These are phyloP conservation scores for Acanthaster planci DNA, from an alignment of 35 echinoderm and acorn worm species.

Conservation along the genomic window DNA sequence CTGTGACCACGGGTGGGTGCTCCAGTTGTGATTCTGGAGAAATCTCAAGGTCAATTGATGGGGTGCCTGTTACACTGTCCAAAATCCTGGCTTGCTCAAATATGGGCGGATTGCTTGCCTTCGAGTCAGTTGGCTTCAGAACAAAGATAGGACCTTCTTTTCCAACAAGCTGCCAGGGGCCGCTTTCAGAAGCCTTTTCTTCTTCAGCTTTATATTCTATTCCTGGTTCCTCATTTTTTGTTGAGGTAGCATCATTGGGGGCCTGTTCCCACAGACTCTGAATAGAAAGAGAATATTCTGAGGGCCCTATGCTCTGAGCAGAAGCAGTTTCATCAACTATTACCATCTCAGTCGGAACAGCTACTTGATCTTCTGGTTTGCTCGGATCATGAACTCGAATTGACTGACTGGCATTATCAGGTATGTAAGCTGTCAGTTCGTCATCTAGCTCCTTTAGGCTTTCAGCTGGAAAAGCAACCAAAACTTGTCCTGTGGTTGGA, in stretches of 20 bases:
- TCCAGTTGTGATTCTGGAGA: background rate
- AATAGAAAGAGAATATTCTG: background rate
- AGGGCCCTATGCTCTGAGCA: background rate
- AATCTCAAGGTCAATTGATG: background rate
- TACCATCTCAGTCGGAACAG: background rate
- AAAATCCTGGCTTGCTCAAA: background rate
- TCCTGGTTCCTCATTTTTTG: background rate
- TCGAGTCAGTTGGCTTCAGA: background rate
- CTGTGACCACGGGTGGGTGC: background rate
- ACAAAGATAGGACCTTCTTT: slow-evolving; percentile 2
- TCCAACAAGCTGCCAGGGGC: background rate
- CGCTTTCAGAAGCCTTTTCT: background rate
- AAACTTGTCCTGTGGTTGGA: slow-evolving; percentile 52
- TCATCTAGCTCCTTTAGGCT: slow-evolving; percentile 36
- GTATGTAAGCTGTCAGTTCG: slow-evolving; percentile 43
- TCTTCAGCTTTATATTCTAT: background rate
- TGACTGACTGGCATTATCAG: slow-evolving; percentile 33
- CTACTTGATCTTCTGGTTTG: background rate
- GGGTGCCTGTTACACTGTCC: background rate
- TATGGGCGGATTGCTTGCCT: background rate
- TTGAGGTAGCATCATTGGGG: background rate
- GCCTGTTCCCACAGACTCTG: background rate
- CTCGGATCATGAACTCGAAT: slow-evolving; percentile 28
- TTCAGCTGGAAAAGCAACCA: slow-evolving; percentile 42
- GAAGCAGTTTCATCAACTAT: background rate